Evolutionary conservation across 2,888 invertebrate species (phyloP).

Genomic region (Mythimna vitellina): DNA sequence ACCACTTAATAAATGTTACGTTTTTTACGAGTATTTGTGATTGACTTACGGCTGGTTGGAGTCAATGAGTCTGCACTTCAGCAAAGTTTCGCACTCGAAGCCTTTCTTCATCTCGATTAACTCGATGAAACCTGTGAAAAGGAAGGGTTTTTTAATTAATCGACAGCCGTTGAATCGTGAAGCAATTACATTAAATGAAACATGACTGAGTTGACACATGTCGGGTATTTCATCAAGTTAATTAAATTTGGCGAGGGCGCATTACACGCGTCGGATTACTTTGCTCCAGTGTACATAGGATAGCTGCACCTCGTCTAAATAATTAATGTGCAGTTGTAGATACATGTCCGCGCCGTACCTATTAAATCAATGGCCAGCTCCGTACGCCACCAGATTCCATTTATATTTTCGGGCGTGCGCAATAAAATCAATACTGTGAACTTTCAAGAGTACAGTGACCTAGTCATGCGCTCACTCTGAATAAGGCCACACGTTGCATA

Average conservation of each 20-base stretch:
- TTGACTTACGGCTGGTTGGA: slow-evolving; percentile 75
- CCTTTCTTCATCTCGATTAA: slow-evolving; percentile 63
- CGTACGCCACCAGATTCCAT: slow-evolving; percentile 77
- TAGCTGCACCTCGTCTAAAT: slow-evolving; percentile 52
- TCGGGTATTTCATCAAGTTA: slow-evolving; percentile 62
- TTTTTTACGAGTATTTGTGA: slow-evolving; percentile 53
- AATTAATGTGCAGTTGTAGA: slow-evolving; percentile 47
- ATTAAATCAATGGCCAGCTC: slow-evolving; percentile 77
- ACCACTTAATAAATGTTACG: slow-evolving; percentile 55
- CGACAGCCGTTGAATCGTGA: slow-evolving; percentile 33
- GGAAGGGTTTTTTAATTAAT: slow-evolving; percentile 55
- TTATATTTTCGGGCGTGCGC: slow-evolving; percentile 89
- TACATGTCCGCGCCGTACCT: slow-evolving; percentile 49
- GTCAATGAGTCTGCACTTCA: slow-evolving; percentile 71
- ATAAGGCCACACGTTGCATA: slow-evolving; percentile 84
- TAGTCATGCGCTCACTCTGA: slow-evolving; percentile 81
- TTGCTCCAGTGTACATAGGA: slow-evolving; percentile 57
- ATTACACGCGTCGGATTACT: slow-evolving; percentile 58
- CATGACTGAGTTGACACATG: slow-evolving; percentile 51
- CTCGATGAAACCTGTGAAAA: slow-evolving; percentile 69
- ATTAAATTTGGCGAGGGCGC: slow-evolving; percentile 61
- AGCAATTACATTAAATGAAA: slow-evolving; percentile 63
- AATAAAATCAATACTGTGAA: slow-evolving; percentile 91
- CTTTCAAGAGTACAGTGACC: slow-evolving; percentile 89
- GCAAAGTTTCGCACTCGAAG: slow-evolving; percentile 67